A percentile compares a stretch with the other conserved stretches of the same genome.
These are phyloP conservation scores for Hydra vulgaris DNA, from an alignment of 30 jellyfish, hydroid and myxozoan species.

Conservation along the genomic window DNA sequence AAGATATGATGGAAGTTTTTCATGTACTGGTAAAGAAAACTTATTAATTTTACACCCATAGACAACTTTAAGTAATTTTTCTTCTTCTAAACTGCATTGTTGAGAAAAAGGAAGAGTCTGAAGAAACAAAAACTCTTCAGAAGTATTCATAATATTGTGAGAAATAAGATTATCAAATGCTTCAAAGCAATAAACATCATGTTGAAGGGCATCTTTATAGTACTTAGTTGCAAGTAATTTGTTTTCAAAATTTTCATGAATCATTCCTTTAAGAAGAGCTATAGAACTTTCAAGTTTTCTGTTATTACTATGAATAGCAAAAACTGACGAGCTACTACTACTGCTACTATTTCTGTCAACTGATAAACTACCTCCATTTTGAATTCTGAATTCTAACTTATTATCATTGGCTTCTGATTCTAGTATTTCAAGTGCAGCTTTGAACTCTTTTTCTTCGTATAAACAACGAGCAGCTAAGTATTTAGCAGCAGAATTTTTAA, in stretches of 20 bases:
- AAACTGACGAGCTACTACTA: not conserved
- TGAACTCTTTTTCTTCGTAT: conserved; percentile 71
- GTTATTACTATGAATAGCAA: conserved; percentile 12
- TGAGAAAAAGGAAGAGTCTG: conserved; percentile 56
- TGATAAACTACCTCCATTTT: not conserved
- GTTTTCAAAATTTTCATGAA: conserved; percentile 67
- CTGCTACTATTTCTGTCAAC: not conserved
- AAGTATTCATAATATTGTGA: conserved; percentile 49
- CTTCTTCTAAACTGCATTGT: conserved; percentile 60
- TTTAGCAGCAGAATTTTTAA: conserved; percentile 35
- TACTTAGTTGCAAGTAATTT: conserved; percentile 62
- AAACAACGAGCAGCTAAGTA: conserved; percentile 68
- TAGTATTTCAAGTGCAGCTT: conserved; percentile 44
- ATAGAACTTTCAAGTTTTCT: conserved; percentile 66
- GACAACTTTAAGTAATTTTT: conserved; percentile 33
- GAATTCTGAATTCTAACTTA: not conserved
- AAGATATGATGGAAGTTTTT: conserved; percentile 29
- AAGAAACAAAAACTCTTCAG: conserved; percentile 57
- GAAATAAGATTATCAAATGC: conserved; percentile 71
- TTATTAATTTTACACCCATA: conserved; percentile 43
- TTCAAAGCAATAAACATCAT: conserved; percentile 83
- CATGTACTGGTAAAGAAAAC: conserved; percentile 57
- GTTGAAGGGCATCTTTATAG: conserved; percentile 65
- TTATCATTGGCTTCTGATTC: conserved; percentile 16
- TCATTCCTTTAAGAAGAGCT: conserved; percentile 53